phyloP scores from a whole-genome alignment of 2,797 vertebrate genomes.

The Loriculus beryllinus region DNA sequence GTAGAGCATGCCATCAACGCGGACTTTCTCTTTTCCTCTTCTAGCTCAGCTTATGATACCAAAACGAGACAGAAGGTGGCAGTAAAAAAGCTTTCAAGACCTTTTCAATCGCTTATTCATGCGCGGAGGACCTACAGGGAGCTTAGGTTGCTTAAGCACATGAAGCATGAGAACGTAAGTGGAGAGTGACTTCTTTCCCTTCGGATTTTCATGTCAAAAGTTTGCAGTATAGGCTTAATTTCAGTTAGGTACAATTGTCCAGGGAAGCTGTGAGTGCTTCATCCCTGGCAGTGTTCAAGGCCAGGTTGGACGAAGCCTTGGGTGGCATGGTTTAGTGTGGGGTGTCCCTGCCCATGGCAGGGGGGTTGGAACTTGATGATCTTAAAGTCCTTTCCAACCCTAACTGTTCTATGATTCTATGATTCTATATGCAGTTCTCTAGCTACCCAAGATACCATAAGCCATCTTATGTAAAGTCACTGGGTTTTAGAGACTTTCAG shows the following conservation, averaged over 20 bases:
- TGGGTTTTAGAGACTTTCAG: not conserved
- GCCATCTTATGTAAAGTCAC: not conserved
- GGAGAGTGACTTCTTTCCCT: not conserved
- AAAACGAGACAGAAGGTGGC: slow-evolving; percentile 89
- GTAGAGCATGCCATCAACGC: not conserved
- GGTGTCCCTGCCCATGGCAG: too few species aligned
- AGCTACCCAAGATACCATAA: not conserved
- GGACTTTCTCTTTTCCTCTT: slow-evolving; percentile 14
- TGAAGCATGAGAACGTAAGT: slow-evolving; percentile 96
- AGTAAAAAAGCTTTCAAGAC: slow-evolving; percentile 95
- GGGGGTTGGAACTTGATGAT: too few species aligned
- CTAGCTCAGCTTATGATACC: slow-evolving; percentile 87
- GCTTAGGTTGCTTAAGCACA: slow-evolving; percentile 92
- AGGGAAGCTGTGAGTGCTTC: too few species aligned
- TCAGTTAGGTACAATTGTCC: not conserved
- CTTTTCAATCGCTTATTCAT: slow-evolving; percentile 95
- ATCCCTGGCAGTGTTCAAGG: too few species aligned
- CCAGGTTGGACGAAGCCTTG: too few species aligned
- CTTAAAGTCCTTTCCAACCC: too few species aligned
- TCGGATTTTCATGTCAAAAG: not conserved
- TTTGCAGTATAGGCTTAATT: not conserved
- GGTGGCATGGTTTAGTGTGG: too few species aligned
- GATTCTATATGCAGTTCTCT: not conserved
- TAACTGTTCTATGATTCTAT: too few species aligned
- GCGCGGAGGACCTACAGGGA: slow-evolving; percentile 93